Evolutionary conservation across 2,113 vertebrate genomes (phyloP).

Genomic region (Strix uralensis): DNA sequence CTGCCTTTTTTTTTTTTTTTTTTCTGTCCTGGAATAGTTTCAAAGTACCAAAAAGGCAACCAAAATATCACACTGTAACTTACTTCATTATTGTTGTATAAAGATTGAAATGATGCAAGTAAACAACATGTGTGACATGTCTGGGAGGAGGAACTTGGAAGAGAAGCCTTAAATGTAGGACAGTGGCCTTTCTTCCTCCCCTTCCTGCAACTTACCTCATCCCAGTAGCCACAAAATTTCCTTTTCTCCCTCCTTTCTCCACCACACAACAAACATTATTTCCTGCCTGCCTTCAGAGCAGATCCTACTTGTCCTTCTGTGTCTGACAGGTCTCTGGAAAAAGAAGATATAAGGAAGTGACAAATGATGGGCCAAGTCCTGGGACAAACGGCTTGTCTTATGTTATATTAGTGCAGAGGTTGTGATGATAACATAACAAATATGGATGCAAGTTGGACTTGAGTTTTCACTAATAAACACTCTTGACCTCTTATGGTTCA

Average conservation of each 20-base stretch:
- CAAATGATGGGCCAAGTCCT: neutral
- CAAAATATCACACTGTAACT: neutral
- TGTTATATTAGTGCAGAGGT: neutral
- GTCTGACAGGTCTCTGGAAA: neutral
- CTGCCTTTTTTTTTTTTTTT: neutral
- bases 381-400: neutral
- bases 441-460: neutral
- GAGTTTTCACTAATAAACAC: neutral
- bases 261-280: neutral
- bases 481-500: neutral
- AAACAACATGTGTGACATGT: neutral
- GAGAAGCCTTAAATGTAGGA: neutral
- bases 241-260: neutral
- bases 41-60: neutral
- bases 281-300: neutral
- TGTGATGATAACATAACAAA: neutral
- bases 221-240: neutral
- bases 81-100: neutral
- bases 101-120: neutral
- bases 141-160: neutral
- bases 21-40: neutral
- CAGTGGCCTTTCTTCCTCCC: neutral
- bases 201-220: neutral
- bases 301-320: neutral
- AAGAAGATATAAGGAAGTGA: neutral